These are phyloP conservation scores for Chloroceryle amazona DNA, from an alignment of 2,797 vertebrate genomes.

Conservation along the genomic window DNA sequence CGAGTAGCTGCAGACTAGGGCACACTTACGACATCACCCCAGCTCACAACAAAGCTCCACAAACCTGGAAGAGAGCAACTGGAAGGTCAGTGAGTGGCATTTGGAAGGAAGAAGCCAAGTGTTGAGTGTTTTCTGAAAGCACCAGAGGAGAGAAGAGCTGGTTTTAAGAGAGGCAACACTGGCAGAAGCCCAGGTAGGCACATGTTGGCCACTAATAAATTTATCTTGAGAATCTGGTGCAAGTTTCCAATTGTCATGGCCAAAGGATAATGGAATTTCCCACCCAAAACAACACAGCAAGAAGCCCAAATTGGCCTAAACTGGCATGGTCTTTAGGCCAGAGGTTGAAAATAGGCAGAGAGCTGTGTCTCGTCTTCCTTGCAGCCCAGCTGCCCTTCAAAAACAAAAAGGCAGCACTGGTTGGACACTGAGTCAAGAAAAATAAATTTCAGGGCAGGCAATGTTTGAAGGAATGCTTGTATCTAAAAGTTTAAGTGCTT, in stretches of 20 bases:
- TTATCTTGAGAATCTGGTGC: not conserved
- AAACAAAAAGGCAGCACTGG: not conserved
- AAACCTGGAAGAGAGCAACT: not conserved
- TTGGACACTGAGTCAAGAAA: not conserved
- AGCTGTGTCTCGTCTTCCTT: fast-evolving
- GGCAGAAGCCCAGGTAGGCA: not conserved
- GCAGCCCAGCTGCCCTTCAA: not conserved
- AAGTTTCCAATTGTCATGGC: fast-evolving
- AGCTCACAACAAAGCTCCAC: fast-evolving
- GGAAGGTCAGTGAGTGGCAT: fast-evolving
- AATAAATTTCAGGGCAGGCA: not conserved
- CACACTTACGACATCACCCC: too few species aligned
- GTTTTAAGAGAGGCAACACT: not conserved
- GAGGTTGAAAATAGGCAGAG: not conserved
- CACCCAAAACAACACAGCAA: not conserved
- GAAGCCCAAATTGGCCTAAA: not conserved
- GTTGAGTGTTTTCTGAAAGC: fast-evolving
- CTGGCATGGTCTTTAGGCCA: not conserved
- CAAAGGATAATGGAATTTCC: not conserved
- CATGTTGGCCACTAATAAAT: not conserved
- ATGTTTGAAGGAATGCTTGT: not conserved
- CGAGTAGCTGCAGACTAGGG: not conserved
- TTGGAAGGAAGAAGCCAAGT: not conserved
- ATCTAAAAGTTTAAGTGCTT: not conserved
- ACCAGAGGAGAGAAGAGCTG: fast-evolving